Conservation (phyloP, 2,113 vertebrate genomes). For the Syngnathus floridae region DNA sequence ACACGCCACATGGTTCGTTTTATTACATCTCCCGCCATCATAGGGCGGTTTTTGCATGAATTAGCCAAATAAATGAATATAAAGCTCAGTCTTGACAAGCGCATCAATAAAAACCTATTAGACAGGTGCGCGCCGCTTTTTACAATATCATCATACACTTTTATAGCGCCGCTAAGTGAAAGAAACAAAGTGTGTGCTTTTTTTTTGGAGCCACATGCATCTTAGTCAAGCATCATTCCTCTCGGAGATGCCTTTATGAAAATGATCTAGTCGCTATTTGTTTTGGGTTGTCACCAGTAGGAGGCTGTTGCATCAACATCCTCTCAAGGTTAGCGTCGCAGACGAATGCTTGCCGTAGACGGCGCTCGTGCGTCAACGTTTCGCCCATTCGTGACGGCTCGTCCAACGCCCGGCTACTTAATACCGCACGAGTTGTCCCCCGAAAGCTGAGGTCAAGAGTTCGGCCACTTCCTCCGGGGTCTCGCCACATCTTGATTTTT, state of each 20-base stretch:
- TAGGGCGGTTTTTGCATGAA: constrained; percentile 52
- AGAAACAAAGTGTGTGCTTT: constrained; percentile 22
- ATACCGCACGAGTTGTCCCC: constrained; percentile 61
- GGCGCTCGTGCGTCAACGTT: constrained; percentile 68
- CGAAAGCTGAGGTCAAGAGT: constrained; percentile 66
- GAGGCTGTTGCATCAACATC: constrained; percentile 41
- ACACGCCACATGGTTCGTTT: constrained; percentile 59
- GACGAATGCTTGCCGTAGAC: constrained; percentile 60
- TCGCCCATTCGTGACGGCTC: constrained; percentile 69
- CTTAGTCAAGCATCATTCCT: constrained; percentile 54
- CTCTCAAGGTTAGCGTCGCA: constrained; percentile 61
- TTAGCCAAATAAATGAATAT: constrained; percentile 62
- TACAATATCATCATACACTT: constrained; percentile 43
- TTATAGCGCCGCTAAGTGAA: constrained; percentile 29
- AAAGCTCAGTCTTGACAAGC: constrained; percentile 59
- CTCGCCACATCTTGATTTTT: constrained; percentile 67
- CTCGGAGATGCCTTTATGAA: constrained; percentile 54
- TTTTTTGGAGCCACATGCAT: constrained; percentile 32
- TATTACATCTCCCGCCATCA: constrained; percentile 57
- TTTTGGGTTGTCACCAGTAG: constrained; percentile 51
- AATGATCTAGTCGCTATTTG: constrained; percentile 55
- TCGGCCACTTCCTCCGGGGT: constrained; percentile 70
- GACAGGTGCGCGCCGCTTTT: constrained; percentile 53
- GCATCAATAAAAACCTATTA: constrained; percentile 60
- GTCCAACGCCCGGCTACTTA: constrained; percentile 59